Evolutionary conservation across 1,140 invertebrate genomes (phyloP).

Genomic region (Dreissena polymorpha): DNA sequence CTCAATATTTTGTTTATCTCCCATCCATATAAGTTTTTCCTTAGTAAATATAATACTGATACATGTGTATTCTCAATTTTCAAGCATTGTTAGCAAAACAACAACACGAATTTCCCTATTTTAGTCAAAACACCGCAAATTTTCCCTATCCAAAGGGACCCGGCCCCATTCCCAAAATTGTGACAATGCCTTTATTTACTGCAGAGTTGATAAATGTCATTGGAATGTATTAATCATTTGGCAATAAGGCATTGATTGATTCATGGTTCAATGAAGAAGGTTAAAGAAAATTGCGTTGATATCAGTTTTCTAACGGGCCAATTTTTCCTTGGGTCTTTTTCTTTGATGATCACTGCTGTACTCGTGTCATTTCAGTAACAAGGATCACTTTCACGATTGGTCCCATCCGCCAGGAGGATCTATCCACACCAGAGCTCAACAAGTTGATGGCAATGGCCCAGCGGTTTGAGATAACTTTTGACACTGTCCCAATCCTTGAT

Average conservation of each 20-base stretch:
- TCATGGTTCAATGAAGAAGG: neutral
- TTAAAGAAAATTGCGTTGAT: neutral
- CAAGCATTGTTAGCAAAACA: no score
- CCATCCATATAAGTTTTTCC: no score
- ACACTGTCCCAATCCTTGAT: conserved; percentile 45
- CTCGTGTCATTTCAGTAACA: conserved; percentile 24
- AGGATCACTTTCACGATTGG: conserved; percentile 49
- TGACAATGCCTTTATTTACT: neutral
- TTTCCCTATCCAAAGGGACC: no score
- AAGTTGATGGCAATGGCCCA: conserved; percentile 51
- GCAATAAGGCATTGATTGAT: neutral
- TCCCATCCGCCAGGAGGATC: conserved; percentile 46
- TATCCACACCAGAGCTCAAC: conserved; percentile 45
- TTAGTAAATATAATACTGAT: no score
- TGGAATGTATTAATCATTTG: no score
- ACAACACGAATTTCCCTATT: no score
- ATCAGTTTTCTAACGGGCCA: neutral
- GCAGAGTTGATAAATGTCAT: neutral
- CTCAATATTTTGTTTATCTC: no score
- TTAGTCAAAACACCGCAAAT: no score
- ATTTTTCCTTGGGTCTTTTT: neutral
- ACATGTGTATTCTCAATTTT: no score
- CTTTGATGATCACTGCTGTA: neutral
- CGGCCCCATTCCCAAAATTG: no score
- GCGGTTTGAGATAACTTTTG: conserved; percentile 50